Conservation (phyloP, 2,797 vertebrate genomes). For the Manis javanica region DNA sequence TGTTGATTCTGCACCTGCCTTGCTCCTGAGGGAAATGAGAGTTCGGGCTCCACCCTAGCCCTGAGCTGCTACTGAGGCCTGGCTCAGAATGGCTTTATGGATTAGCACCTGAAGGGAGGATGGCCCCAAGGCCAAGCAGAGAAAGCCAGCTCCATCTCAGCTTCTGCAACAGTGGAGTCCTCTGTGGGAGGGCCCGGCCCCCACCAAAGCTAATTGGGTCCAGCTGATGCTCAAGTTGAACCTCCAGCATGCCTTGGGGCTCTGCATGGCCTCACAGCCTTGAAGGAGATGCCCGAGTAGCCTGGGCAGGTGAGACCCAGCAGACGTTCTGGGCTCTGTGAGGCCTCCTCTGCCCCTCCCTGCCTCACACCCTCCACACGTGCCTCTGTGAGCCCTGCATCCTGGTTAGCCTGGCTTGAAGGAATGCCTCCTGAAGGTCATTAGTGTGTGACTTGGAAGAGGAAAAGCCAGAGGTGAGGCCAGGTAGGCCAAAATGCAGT, state of each 20-base stretch:
- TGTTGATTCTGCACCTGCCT: slow-evolving; percentile 47
- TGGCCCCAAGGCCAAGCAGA: not conserved
- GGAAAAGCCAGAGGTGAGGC: not conserved
- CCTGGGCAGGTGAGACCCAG: not conserved
- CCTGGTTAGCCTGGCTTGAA: not conserved
- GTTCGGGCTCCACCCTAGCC: slow-evolving; percentile 53
- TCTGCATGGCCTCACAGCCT: slow-evolving; percentile 27
- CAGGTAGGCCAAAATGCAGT: not conserved
- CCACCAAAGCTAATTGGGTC: slow-evolving; percentile 78
- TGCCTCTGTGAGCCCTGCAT: accelerated
- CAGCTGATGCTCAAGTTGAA: slow-evolving; percentile 78
- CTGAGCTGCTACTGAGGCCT: slow-evolving; percentile 22
- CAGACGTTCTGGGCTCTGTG: not conserved
- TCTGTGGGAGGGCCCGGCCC: slow-evolving; percentile 59
- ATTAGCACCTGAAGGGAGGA: not conserved
- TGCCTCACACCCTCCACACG: not conserved
- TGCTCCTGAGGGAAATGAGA: slow-evolving; percentile 19
- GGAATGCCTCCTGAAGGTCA: not conserved
- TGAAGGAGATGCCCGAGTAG: slow-evolving; percentile 23
- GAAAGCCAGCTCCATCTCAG: slow-evolving; percentile 47
- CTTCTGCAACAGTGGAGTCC: slow-evolving; percentile 67
- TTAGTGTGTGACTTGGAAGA: not conserved
- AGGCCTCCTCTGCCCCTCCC: not conserved
- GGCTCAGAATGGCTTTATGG: not conserved
- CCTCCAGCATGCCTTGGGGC: slow-evolving; percentile 43